These are phyloP conservation scores for Tetheella fluctuosa DNA, from an alignment of 2,888 invertebrate species.

Conservation along the genomic window DNA sequence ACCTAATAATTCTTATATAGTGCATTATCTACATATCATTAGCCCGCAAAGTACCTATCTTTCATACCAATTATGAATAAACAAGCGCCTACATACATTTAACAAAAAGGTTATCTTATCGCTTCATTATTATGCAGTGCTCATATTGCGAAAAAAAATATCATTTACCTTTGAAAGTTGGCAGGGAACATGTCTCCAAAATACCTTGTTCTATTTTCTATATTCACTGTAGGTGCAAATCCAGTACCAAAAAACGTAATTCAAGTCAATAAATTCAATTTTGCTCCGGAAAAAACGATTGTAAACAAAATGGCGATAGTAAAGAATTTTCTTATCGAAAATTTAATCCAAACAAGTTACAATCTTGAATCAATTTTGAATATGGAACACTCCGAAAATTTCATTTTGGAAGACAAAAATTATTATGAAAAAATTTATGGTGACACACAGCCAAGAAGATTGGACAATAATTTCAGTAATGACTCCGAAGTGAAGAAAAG, in stretches of 20 bases:
- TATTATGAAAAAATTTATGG: slow-evolving; percentile 12
- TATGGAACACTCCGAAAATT: slow-evolving; percentile 28
- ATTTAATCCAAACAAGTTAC: slow-evolving; percentile 43
- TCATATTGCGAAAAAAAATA: background rate
- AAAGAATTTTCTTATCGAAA: slow-evolving; percentile 40
- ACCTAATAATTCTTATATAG: too few species aligned
- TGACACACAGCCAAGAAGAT: background rate
- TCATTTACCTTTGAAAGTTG: background rate
- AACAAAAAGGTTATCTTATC: background rate
- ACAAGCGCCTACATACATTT: background rate
- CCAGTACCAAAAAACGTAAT: slow-evolving; percentile 22
- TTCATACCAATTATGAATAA: background rate
- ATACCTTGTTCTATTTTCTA: slow-evolving; percentile 17
- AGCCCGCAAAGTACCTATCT: too few species aligned
- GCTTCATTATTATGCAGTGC: background rate
- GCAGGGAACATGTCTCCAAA: background rate
- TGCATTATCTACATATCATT: background rate
- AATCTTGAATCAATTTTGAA: slow-evolving; percentile 40
- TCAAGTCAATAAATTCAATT: slow-evolving; percentile 33
- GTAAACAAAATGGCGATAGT: slow-evolving; percentile 28
- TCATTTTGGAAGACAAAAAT: slow-evolving; percentile 17
- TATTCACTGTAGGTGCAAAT: slow-evolving; percentile 17
- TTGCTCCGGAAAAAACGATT: slow-evolving; percentile 19
- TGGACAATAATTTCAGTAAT: background rate
- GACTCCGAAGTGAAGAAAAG: background rate